Evolutionary conservation across 2,888 invertebrate species (phyloP).

Genomic region (Trichopoda pennipes): DNA sequence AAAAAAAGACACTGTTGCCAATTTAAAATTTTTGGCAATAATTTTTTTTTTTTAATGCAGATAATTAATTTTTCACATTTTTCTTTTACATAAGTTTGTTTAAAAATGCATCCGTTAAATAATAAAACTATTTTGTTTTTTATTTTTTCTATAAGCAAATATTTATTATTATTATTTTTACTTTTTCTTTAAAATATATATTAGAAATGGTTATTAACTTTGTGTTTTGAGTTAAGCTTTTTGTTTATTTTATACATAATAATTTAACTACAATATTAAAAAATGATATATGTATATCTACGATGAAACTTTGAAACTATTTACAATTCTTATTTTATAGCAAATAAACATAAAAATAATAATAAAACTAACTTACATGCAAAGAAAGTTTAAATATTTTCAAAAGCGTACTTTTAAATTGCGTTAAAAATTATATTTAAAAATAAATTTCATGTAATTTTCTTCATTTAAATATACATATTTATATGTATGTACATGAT

Average conservation of each 20-base stretch:
- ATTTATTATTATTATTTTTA: constrained; percentile 37
- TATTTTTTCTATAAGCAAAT: constrained; percentile 60
- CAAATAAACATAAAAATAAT: neutral
- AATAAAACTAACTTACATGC: neutral
- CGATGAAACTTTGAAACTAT: constrained; percentile 42
- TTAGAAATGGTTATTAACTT: constrained; percentile 67
- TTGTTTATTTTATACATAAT: constrained; percentile 25
- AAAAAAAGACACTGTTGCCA: no score
- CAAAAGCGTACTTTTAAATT: neutral
- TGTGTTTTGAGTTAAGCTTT: constrained; percentile 24
- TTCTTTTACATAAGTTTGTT: no score
- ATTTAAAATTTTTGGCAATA: no score
- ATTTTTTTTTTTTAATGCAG: no score
- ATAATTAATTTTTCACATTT: no score
- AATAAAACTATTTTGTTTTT: neutral
- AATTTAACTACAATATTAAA: constrained; percentile 53
- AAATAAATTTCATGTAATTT: constrained; percentile 8
- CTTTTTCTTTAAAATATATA: constrained; percentile 25
- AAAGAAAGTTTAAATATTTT: constrained; percentile 12
- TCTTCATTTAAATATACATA: neutral
- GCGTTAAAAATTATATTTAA: constrained; percentile 9
- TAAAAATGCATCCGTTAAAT: neutral
- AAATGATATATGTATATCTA: constrained; percentile 32
- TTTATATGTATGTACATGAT: constrained; percentile 45
- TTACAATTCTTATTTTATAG: constrained; percentile 43